Conservation (phyloP, 2,113 vertebrate genomes). For the Megaleporinus macrocephalus region DNA sequence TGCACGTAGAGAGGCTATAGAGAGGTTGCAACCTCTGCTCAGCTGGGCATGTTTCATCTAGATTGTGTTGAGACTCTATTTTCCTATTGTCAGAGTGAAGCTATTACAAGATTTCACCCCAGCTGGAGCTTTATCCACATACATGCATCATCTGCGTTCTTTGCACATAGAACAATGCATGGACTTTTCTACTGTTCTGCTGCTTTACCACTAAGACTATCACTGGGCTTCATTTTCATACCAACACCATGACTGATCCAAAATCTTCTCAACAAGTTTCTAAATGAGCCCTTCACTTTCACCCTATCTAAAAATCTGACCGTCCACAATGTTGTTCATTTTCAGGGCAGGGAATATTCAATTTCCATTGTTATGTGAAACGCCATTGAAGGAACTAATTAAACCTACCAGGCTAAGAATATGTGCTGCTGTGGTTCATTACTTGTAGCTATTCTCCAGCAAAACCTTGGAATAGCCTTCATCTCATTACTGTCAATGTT, state of each 20-base stretch:
- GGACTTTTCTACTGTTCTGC: not conserved
- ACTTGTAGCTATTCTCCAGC: conserved; percentile 8
- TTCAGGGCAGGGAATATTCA: too few species aligned
- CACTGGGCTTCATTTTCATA: not conserved
- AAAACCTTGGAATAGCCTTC: not conserved
- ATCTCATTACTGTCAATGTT: not conserved
- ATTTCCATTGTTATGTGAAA: too few species aligned
- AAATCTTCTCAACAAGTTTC: too few species aligned
- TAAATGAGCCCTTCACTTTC: too few species aligned
- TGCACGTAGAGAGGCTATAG: not conserved
- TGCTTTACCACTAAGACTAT: not conserved
- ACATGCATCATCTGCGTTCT: not conserved
- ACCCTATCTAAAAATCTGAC: too few species aligned
- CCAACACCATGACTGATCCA: too few species aligned
- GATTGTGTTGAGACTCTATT: not conserved
- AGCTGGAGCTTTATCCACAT: not conserved
- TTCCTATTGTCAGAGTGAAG: conserved; percentile 7
- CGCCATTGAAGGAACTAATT: not conserved
- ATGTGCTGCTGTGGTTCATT: not conserved
- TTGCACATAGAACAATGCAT: not conserved
- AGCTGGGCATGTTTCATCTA: conserved; percentile 29
- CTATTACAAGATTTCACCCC: conserved; percentile 11
- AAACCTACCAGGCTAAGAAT: not conserved
- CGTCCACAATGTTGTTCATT: too few species aligned
- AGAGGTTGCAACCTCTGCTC: conserved; percentile 5